These are phyloP conservation scores for Griposia aprilina DNA, from an alignment of 2,888 invertebrate species.

Conservation along the genomic window DNA sequence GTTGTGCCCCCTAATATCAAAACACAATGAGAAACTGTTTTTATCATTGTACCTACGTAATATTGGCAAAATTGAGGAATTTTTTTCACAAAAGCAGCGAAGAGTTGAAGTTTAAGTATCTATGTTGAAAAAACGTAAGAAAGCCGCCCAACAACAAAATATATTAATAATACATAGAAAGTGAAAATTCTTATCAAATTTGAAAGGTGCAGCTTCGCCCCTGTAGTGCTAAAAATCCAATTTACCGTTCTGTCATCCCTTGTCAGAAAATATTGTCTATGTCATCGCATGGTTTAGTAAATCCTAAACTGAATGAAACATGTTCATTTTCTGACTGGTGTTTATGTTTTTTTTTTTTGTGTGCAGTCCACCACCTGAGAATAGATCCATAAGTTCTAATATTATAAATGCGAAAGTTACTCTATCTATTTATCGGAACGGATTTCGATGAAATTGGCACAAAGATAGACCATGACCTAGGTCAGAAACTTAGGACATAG, in stretches of 20 bases:
- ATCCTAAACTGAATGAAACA: conserved; percentile 43
- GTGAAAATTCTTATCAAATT: conserved; percentile 11
- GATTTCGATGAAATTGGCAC: neutral
- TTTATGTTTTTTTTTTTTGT: conserved; percentile 4
- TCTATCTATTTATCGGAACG: neutral
- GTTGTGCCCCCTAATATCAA: too few species aligned
- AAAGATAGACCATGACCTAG: neutral
- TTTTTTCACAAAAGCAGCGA: neutral
- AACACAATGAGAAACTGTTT: neutral
- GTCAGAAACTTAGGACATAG: neutral
- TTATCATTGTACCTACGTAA: neutral
- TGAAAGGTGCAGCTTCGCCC: conserved; percentile 28
- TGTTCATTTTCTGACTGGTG: conserved; percentile 28
- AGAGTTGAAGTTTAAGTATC: neutral
- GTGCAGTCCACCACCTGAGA: neutral
- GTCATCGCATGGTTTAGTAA: conserved; percentile 45
- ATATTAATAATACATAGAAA: neutral
- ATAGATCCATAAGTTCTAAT: neutral
- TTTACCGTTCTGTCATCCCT: conserved; percentile 62
- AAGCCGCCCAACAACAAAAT: neutral
- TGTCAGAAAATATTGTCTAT: conserved; percentile 46
- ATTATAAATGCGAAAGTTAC: neutral
- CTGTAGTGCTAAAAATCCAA: conserved; percentile 50
- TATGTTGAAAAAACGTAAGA: neutral
- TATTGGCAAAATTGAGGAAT: neutral